phyloP scores from a whole-genome alignment of 2,888 invertebrate species.

The Entomobrya proxima region DNA sequence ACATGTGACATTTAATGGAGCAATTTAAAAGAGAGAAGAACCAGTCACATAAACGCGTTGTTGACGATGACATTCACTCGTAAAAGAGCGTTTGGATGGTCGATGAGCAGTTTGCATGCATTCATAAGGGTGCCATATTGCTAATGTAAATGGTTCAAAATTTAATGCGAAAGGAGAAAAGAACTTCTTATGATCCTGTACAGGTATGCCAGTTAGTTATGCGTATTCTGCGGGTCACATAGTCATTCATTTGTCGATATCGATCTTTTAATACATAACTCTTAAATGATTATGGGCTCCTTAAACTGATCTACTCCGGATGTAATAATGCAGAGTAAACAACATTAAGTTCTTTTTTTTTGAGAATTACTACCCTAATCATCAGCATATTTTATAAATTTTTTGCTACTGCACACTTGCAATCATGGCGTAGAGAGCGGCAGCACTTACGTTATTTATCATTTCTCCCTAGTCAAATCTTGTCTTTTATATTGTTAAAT shows the following conservation, averaged over 20 bases:
- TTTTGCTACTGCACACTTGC: background rate
- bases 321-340: slow-evolving; percentile 15
- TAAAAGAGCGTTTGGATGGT: no score
- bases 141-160: no score
- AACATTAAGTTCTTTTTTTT: background rate
- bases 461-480: background rate
- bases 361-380: slow-evolving; percentile 29
- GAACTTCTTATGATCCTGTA: background rate
- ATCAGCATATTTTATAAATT: background rate
- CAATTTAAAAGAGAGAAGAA: background rate
- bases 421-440: background rate
- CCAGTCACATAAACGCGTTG: no score
- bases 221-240: background rate
- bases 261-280: slow-evolving; percentile 50
- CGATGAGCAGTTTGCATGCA: no score
- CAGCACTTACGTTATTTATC: slow-evolving; percentile 7
- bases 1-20: slow-evolving; percentile 65
- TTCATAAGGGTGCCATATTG: no score
- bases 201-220: background rate
- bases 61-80: no score
- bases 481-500: slow-evolving; percentile 4
- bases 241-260: slow-evolving; percentile 41
- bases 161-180: no score
- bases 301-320: slow-evolving; percentile 22
- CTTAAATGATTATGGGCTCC: background rate